A percentile compares a stretch with the other conserved stretches of the same genome.
phyloP scores from a whole-genome alignment of 2,113 vertebrate species.

The Chionis minor region DNA sequence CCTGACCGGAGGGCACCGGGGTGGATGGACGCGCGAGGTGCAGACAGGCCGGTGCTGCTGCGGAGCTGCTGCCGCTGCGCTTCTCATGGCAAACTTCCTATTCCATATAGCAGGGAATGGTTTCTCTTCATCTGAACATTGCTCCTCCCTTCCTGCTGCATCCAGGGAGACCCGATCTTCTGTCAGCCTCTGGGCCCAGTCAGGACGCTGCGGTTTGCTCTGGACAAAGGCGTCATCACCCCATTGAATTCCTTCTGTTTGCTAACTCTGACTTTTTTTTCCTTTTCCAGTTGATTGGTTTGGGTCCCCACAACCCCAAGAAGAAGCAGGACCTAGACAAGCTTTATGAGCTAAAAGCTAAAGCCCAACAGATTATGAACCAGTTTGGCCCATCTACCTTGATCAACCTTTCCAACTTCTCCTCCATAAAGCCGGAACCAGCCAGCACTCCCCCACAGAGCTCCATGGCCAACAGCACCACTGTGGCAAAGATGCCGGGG shows the following conservation, averaged over 20 bases:
- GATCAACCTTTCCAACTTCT: conserved; percentile 85
- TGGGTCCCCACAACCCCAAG: conserved; percentile 76
- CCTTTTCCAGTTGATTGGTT: conserved; percentile 74
- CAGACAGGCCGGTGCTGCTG: accelerated
- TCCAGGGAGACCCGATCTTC: background rate
- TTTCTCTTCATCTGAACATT: background rate
- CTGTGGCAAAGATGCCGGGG: conserved; percentile 80
- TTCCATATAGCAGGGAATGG: background rate
- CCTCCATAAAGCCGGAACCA: conserved; percentile 79
- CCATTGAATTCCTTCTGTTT: background rate
- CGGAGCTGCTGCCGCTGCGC: background rate
- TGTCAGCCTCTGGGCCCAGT: accelerated
- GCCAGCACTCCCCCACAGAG: conserved; percentile 77
- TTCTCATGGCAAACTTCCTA: background rate
- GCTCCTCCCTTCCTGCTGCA: background rate
- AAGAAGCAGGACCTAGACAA: conserved; percentile 78
- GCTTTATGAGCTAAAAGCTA: conserved; percentile 77
- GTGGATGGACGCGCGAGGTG: accelerated
- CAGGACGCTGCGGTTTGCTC: background rate
- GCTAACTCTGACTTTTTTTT: background rate
- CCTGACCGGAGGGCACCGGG: accelerated
- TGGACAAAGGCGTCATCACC: accelerated
- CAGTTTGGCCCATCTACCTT: conserved; percentile 84
- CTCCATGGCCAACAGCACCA: conserved; percentile 92
- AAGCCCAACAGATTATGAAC: conserved; percentile 86